A percentile compares a stretch with the other conserved stretches of the same genome.
Evolutionary conservation across 2,888 invertebrate species (phyloP).

Genomic region (Malthinus flaveolus): DNA sequence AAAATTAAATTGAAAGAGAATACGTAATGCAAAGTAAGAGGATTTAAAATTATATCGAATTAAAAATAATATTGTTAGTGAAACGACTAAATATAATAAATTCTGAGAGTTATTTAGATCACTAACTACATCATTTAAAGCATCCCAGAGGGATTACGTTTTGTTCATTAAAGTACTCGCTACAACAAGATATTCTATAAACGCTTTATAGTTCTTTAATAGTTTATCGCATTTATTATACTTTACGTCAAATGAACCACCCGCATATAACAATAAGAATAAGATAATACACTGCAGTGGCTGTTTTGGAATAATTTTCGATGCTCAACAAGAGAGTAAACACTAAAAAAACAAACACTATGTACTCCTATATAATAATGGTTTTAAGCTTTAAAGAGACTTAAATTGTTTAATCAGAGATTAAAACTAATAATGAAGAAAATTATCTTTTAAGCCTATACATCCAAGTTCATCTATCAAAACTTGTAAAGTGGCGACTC

Average conservation of each 20-base stretch:
- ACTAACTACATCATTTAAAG: slow-evolving; percentile 1
- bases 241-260: background rate
- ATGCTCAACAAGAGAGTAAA: too few relatives aligned
- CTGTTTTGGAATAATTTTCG: too few relatives aligned
- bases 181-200: slow-evolving; percentile 1
- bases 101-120: background rate
- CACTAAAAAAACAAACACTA: too few relatives aligned
- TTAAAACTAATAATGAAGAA: too few relatives aligned
- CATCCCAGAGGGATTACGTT: slow-evolving; percentile 4
- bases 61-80: slow-evolving; percentile 1
- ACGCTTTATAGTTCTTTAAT: slow-evolving; percentile 1
- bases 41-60: background rate
- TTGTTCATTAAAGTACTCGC: slow-evolving; percentile 2
- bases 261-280: background rate
- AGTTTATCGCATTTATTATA: background rate
- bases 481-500: too few relatives aligned
- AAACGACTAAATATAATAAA: slow-evolving; percentile 1
- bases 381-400: too few relatives aligned
- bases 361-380: too few relatives aligned
- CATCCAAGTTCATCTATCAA: too few relatives aligned
- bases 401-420: too few relatives aligned
- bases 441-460: too few relatives aligned
- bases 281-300: background rate
- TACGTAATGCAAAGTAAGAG: background rate
- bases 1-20: background rate